Evolutionary conservation across 2,797 vertebrate species (phyloP), one percentile per base, ranked within the genome.

Genomic region (Geotria australis): DNA sequence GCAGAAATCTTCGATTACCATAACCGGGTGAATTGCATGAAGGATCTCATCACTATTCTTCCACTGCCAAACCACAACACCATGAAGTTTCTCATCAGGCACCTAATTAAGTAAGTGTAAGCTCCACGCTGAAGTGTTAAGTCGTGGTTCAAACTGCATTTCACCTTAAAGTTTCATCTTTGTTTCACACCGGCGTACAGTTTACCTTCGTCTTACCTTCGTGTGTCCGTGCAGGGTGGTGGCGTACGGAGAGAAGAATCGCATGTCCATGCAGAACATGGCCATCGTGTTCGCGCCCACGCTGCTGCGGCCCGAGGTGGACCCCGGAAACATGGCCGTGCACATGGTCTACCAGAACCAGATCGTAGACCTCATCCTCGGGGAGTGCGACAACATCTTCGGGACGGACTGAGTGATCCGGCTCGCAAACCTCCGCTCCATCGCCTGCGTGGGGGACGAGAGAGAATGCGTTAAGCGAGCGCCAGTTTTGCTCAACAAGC

Each of bases 321-420:
- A 93, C 70, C 79, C 80, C 2, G 59, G 66, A 46, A 84, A 73
- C 66, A 79, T 91, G 73, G 79, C 85, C 8, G 64, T 88, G 70
- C 73, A 82, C 67, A 86, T 88, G 84, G 79, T 86, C 51, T 89
- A 81, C 71, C 88, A 95, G 75, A 94, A 82, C 69, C 86, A 86
- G 70, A 81, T 93, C 13, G 83, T 93, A 61, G 86, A 94, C 64
- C 76, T 81, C 60, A 69, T 94, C 62, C 80, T 94, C 57, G 78
- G 73, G n/a, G 72, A 80, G 58, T 82, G 72, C 60, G 51, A 65
- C 1, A 66, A 66, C 2, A 63, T 91, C 66, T 95, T 94, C 70
- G 49, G 49, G 49, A 53, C 24, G n/a, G 24, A 53, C 12, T 12
- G 12, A 9, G n/a, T n/a, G 49, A 24, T 12, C 8, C 12, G n/a